Evolutionary conservation across 2,888 invertebrate species (phyloP).

Genomic region (Seira musarum): DNA sequence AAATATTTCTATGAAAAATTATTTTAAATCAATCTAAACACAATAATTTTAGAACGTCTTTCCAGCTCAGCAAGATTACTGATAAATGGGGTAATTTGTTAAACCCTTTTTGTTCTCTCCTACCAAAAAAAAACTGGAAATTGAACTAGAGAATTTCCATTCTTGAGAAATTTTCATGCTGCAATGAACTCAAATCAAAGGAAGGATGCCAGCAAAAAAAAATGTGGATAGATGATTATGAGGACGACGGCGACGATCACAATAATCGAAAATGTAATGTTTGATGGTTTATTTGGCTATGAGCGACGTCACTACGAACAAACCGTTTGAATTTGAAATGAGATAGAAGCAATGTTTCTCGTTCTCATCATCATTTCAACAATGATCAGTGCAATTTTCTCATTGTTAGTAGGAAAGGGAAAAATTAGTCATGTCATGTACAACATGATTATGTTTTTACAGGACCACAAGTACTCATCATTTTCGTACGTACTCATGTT

Average conservation of each 20-base stretch:
- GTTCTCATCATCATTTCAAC: constrained; percentile 10
- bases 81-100: not conserved
- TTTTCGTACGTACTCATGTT: not conserved
- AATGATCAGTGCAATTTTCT: constrained; percentile 34
- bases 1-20: too few species aligned
- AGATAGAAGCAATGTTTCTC: not conserved
- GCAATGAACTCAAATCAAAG: constrained; percentile 65
- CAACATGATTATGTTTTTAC: constrained; percentile 39
- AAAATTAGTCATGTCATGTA: constrained; percentile 59
- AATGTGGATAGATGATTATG: constrained; percentile 19
- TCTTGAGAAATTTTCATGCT: constrained; percentile 65
- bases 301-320: constrained; percentile 11
- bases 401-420: not conserved
- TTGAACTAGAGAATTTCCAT: not conserved
- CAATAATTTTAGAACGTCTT: too few species aligned
- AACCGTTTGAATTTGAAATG: constrained; percentile 20
- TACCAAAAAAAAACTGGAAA: not conserved
- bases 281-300: constrained; percentile 16
- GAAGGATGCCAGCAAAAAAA: constrained; percentile 40
- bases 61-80: not conserved
- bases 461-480: constrained; percentile 9
- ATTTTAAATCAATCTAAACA: too few species aligned
- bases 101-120: not conserved
- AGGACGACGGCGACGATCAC: not conserved
- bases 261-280: constrained; percentile 25